Base-by-base conservation (phyloP, 2,797 vertebrate genomes). In the Aselliscus stoliczkanus region DNA sequence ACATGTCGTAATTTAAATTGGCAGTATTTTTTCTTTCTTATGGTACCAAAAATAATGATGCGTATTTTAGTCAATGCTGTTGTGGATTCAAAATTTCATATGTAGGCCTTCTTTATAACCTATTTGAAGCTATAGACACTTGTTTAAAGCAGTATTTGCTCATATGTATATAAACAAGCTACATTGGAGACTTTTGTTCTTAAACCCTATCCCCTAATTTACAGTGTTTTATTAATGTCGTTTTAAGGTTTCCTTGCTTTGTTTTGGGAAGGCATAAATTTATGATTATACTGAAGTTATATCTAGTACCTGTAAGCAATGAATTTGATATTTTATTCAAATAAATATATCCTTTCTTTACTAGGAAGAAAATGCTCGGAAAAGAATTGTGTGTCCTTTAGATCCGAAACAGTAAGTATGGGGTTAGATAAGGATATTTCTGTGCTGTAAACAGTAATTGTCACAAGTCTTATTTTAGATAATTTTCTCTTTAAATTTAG, bases 321-420 rank as follows among this genome's bases (percentile, higher is more conserved):
- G 56, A 90, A 87, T 5, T 65, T 77, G n/a, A 25, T 82, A 72
- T 75, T 95, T 94, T 70, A 56, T 37, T 86, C n/a, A 93, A 93
- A 21, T 94, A 83, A 75, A 64, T 67, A 15, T 88, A 58, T 94
- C 79, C 12, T 88, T 95, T 20, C 42, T 94, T 90, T 93, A 97
- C 82, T 95, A 99, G 98, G 98, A 98, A 86, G 98, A 98, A 96
- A 97, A 95, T 73, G 89, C 95, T 95, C 98, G 98, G 88, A 99
- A 98, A 97, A 98, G 99, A 98, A 99, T 99, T 42, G 96, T 98
- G 0, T 99, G 99, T 96, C 99, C 99, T 72, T 98, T 99, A 95
- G 99, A 99, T 98, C 99, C 99, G 29, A 99, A 99, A 98, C 99
- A 99, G 99, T 99, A 98, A 99, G 99, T 98, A 75, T 44, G 17